These are phyloP conservation scores for Emydocephalus ijimae DNA, from an alignment of 2,113 vertebrate species.

Conservation along the genomic window DNA sequence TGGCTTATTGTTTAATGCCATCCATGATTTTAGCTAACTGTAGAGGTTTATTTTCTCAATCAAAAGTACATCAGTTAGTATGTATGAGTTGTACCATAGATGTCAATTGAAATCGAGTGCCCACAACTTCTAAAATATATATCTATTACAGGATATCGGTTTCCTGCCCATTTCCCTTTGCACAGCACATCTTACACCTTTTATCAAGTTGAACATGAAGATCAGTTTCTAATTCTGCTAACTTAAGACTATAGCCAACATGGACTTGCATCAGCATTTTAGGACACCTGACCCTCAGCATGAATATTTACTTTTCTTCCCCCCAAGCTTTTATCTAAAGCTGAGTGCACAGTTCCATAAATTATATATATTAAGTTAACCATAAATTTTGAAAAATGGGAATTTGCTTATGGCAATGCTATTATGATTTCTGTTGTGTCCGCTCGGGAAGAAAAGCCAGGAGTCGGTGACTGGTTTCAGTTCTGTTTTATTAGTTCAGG, in stretches of 20 bases:
- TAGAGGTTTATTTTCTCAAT: neutral
- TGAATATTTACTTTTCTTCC: slow-evolving; percentile 2
- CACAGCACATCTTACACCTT: neutral
- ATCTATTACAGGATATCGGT: neutral
- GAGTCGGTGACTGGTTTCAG: too few species aligned
- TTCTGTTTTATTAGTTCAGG: too few species aligned
- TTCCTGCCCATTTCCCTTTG: neutral
- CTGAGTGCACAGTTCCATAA: neutral
- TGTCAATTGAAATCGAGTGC: neutral
- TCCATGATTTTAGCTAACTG: neutral
- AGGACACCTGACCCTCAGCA: neutral
- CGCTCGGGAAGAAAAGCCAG: too few species aligned
- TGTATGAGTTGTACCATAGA: neutral
- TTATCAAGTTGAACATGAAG: neutral
- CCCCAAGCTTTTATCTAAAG: slow-evolving; percentile 3
- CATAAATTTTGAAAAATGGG: slow-evolving; percentile 1
- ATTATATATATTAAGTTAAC: slow-evolving; percentile 9
- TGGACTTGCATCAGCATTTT: neutral
- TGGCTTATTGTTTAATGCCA: neutral
- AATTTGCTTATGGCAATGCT: slow-evolving; percentile 4
- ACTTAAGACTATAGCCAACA: neutral
- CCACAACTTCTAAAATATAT: neutral
- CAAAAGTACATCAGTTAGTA: neutral
- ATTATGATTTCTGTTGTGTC: neutral
- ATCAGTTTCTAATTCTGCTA: neutral